Evolutionary conservation across 2,113 vertebrate species (phyloP), one percentile per base, ranked within the genome.

Genomic region (Pterophyllum scalare): DNA sequence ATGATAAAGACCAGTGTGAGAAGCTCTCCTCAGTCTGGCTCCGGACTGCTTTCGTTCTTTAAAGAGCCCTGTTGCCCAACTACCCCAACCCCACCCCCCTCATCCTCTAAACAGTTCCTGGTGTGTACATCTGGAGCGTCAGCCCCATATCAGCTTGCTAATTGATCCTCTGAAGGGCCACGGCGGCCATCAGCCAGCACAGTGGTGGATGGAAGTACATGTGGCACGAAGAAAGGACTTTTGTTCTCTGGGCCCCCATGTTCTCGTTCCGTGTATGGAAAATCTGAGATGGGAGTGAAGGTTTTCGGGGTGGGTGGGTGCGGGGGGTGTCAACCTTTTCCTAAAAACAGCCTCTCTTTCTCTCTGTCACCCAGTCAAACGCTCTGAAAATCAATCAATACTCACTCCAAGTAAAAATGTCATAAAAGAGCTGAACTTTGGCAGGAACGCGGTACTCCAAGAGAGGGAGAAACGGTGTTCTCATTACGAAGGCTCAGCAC

Each of bases 161-260:
- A 94, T 93, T 92, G 91, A 90, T 87, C 89, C 88, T 89, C 80
- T 84, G 87, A 91, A 88, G 86, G 79, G 87, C 85, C 84, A 62
- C 14, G 65, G 59, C 84, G n/a, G 86, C 78, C 79, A 76, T 70
- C 81, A 46, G 93, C 89, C 85, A 84, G 52, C 79, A 78, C 82
- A 33, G 56, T 46, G 77, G 59, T 87, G 89, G 79, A 80, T 84
- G 75, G 70, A 80, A 77, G 89, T 81, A 75, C 89, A 90, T 90
- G 88, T 88, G 88, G 88, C 57, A 22, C 79, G 91, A 93, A 93
- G 92, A 95, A 95, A 95, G 92, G 85, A 88, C 94, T 94, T 95
- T 94, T 95, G 95, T 95, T 95, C 94, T 95, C 89, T 0, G 33
- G 77, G 84, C 81, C 87, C 90, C 90, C 70, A 19, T 17, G 40